Evolutionary conservation across 2,113 vertebrate genomes (phyloP).

Genomic region (Rhinoptilus africanus): DNA sequence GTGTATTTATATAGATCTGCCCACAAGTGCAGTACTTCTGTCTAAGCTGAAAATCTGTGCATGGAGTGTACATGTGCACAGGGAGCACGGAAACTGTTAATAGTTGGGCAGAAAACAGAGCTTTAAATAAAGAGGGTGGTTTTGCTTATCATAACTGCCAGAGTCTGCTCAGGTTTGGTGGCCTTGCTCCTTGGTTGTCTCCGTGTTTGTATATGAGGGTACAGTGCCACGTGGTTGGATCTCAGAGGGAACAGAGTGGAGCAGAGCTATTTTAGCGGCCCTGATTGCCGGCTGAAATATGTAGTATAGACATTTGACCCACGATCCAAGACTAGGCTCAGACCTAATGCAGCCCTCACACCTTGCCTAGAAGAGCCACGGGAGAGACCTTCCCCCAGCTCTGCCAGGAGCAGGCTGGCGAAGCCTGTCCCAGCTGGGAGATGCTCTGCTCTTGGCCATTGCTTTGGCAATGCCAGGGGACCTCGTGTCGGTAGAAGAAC

Average conservation of each 20-base stretch:
- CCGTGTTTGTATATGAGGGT: accelerated
- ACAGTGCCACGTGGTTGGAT: neutral
- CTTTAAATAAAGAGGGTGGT: neutral
- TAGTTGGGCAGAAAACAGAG: neutral
- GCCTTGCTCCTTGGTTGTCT: neutral
- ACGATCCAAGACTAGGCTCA: neutral
- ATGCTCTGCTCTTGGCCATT: neutral
- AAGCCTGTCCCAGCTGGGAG: neutral
- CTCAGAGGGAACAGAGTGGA: accelerated
- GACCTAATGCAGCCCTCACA: neutral
- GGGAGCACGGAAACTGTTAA: neutral
- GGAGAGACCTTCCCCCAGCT: neutral
- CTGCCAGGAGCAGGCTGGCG: neutral
- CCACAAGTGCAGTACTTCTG: neutral
- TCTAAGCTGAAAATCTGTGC: neutral
- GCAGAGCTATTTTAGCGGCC: neutral
- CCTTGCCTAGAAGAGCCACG: no score
- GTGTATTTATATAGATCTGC: neutral
- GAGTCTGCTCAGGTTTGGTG: neutral
- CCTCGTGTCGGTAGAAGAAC: neutral
- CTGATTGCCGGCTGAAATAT: neutral
- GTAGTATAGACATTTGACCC: no score
- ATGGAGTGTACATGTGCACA: neutral
- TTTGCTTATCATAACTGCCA: neutral
- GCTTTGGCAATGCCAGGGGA: neutral